These are phyloP conservation scores for Pterocles burchelli DNA, from an alignment of 2,113 vertebrate genomes.

Conservation along the genomic window DNA sequence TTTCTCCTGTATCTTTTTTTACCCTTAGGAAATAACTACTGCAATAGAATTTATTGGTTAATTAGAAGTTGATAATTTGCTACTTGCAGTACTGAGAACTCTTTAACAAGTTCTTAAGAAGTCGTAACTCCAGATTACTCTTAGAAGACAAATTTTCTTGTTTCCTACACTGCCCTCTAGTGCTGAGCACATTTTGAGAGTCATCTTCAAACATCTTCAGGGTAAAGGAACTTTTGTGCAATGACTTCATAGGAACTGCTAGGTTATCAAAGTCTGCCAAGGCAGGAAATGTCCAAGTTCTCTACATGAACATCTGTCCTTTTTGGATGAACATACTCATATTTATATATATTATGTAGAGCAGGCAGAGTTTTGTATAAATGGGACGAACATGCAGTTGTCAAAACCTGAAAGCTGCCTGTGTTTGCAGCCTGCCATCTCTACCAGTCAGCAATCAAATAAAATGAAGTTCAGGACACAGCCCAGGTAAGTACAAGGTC, in stretches of 20 bases:
- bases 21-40: neutral
- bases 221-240: neutral
- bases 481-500: neutral
- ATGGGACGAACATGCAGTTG: neutral
- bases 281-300: neutral
- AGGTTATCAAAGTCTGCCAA: neutral
- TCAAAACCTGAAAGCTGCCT: neutral
- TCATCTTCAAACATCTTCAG: neutral
- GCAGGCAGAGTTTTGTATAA: neutral
- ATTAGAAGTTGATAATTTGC: neutral
- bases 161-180: conserved; percentile 33
- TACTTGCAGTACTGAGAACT: neutral
- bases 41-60: neutral
- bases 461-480: neutral
- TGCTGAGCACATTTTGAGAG: neutral
- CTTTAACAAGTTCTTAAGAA: neutral
- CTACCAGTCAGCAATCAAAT: neutral
- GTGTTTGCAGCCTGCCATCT: neutral
- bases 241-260: neutral
- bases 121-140: neutral
- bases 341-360: neutral
- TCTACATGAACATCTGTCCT: rapidly evolving
- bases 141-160: neutral
- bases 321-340: neutral
- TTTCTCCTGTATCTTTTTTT: neutral